Evolutionary conservation across 2,888 invertebrate genomes (phyloP).

Genomic region (Orthonevra nobilis): DNA sequence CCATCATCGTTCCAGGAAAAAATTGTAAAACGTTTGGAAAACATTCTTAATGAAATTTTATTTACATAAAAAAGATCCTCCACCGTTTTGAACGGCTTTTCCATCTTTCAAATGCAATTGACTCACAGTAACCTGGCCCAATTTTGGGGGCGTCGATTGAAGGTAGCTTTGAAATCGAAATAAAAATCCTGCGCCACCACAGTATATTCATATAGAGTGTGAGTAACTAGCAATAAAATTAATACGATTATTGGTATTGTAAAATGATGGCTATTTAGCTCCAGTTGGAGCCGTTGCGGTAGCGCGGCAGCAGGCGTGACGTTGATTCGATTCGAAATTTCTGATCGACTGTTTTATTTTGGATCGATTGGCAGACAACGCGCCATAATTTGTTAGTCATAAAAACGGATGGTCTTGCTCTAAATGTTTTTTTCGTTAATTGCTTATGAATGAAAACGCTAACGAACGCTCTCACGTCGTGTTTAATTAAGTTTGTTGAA

Average conservation of each 20-base stretch:
- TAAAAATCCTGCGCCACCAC: neutral
- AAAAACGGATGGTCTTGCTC: conserved; percentile 16
- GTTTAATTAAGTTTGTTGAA: neutral
- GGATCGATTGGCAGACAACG: conserved; percentile 4
- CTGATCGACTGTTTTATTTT: neutral
- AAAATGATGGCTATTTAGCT: neutral
- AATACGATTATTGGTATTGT: conserved; percentile 5
- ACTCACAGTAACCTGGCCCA: neutral
- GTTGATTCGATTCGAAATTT: conserved; percentile 1
- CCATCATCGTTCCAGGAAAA: no score
- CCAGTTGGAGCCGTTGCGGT: no score
- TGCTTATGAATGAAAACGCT: conserved; percentile 48
- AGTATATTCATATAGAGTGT: neutral
- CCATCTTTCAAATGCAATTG: neutral
- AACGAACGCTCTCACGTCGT: conserved; percentile 32
- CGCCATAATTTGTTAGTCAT: conserved; percentile 27
- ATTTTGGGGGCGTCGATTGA: neutral
- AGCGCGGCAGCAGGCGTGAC: neutral
- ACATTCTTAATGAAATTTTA: neutral
- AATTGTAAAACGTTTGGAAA: no score
- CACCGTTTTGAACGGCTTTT: no score
- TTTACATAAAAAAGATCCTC: neutral
- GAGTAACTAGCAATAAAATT: neutral
- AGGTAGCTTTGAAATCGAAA: neutral
- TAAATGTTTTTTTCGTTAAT: conserved; percentile 40